phyloP scores from a whole-genome alignment of 2,113 vertebrate genomes.

The Rallus limicola region DNA sequence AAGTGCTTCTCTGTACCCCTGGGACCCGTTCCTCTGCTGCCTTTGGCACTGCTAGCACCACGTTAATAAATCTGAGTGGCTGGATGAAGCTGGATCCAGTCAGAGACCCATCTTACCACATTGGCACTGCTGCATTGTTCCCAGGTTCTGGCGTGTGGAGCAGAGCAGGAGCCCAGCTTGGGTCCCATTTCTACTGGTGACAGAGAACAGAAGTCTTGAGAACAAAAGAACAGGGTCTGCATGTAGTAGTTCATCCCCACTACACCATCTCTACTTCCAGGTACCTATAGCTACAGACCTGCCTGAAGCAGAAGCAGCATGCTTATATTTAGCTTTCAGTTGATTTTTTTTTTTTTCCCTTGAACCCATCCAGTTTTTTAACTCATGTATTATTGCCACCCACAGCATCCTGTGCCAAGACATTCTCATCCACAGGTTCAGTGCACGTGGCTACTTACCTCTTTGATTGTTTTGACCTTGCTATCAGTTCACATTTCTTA shows the following conservation, averaged over 20 bases:
- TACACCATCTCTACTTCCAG: not conserved
- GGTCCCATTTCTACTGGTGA: not conserved
- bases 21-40: not conserved
- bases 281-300: not conserved
- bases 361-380: not conserved
- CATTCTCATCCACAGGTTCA: not conserved
- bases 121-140: not conserved
- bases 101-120: not conserved
- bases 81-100: not conserved
- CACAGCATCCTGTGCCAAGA: not conserved
- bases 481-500: not conserved
- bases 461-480: not conserved
- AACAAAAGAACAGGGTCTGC: not conserved
- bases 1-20: not conserved
- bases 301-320: not conserved
- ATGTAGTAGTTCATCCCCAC: not conserved
- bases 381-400: not conserved
- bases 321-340: not conserved
- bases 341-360: not conserved
- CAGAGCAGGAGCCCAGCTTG: not conserved
- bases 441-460: not conserved
- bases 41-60: not conserved
- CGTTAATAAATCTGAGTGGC: not conserved
- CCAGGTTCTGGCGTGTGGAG: fast-evolving
- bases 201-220: not conserved